These are phyloP conservation scores for Euspilapteryx auroguttella DNA, from an alignment of 2,888 invertebrate genomes.

Conservation along the genomic window DNA sequence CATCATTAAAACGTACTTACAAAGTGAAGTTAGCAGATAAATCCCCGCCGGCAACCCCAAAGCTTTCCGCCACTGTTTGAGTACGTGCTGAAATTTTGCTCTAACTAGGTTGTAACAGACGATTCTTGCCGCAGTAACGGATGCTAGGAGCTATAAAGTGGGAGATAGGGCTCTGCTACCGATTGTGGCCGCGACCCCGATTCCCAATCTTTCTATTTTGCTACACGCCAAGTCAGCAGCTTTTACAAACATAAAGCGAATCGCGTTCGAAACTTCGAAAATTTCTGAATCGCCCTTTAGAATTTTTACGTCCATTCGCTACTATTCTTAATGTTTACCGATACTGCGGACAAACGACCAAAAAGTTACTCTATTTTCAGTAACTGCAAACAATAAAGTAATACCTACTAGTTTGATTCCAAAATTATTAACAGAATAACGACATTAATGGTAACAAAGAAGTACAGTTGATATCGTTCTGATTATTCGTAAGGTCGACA, in stretches of 20 bases:
- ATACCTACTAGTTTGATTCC: no score
- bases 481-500: no score
- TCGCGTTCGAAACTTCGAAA: no score
- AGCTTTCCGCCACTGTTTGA: constrained; percentile 19
- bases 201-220: neutral
- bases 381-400: no score
- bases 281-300: no score
- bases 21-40: neutral
- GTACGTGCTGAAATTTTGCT: constrained; percentile 19
- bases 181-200: constrained; percentile 8
- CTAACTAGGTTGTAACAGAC: constrained; percentile 25
- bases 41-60: constrained; percentile 1
- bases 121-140: constrained; percentile 22
- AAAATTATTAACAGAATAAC: no score
- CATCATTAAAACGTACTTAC: neutral
- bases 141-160: constrained; percentile 27
- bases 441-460: no score
- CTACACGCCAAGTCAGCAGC: neutral
- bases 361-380: constrained; percentile 3
- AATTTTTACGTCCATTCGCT: no score
- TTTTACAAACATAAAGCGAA: neutral
- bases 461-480: no score
- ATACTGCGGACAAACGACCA: constrained; percentile 1
- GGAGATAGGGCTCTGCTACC: constrained; percentile 22
- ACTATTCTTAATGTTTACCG: no score